Conservation (phyloP, 2,888 invertebrate genomes). For the Sarcophaga variegata region DNA sequence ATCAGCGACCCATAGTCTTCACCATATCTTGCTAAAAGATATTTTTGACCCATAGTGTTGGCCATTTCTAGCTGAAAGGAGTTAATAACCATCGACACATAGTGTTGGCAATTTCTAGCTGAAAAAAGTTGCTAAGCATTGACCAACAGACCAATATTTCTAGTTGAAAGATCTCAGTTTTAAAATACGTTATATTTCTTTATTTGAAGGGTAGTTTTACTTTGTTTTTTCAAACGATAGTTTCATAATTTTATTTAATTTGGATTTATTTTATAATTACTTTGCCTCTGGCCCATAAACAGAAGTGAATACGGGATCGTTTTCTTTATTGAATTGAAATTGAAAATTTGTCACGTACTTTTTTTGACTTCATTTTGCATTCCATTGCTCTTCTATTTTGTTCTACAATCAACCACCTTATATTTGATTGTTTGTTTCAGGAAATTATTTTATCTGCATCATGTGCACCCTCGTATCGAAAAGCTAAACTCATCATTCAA, state of each 20-base stretch:
- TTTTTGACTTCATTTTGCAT: background rate
- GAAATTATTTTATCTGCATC: conserved; percentile 47
- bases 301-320: conserved; percentile 18
- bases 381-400: background rate
- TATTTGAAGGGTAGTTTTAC: no score
- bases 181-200: no score
- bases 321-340: conserved; percentile 42
- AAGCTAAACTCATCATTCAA: background rate
- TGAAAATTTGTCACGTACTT: conserved; percentile 51
- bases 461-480: background rate
- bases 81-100: no score
- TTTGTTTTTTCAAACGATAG: background rate
- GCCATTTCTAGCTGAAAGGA: no score
- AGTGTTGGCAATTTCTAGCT: no score
- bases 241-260: background rate
- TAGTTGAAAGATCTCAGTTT: fast-evolving
- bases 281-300: conserved; percentile 24
- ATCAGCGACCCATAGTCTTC: no score
- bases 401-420: no score
- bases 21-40: no score
- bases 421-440: conserved; percentile 50
- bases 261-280: conserved; percentile 28
- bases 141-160: no score
- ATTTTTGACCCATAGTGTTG: no score
- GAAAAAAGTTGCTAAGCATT: no score